These are phyloP conservation scores for Laterallus jamaicensis DNA, from an alignment of 2,113 vertebrate genomes.

Conservation along the genomic window DNA sequence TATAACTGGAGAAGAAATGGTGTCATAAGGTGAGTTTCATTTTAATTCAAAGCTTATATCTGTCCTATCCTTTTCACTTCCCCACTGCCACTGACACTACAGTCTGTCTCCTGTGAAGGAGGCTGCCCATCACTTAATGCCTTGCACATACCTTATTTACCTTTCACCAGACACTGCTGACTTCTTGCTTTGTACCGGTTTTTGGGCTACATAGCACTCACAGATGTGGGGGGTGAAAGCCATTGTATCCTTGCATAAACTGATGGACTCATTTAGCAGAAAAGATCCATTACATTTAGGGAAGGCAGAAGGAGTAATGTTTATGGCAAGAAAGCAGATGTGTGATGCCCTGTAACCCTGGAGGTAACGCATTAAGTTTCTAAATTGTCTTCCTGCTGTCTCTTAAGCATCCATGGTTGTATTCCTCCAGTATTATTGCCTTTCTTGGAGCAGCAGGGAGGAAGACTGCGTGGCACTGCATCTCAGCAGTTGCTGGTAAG, in stretches of 20 bases:
- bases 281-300: not conserved
- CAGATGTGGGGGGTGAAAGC: not conserved
- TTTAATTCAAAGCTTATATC: not conserved
- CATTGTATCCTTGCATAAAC: not conserved
- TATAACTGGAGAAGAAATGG: constrained; percentile 10
- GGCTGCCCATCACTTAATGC: not conserved
- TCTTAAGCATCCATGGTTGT: not conserved
- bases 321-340: constrained; percentile 5
- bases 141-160: not conserved
- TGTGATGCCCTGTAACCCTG: not conserved
- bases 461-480: not conserved
- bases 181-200: not conserved
- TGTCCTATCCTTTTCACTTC: not conserved
- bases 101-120: constrained; percentile 9
- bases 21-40: not conserved
- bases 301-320: not conserved
- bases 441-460: not conserved
- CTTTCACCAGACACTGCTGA: not conserved
- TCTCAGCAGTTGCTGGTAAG: not conserved
- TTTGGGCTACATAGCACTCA: not conserved
- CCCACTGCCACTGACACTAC: not conserved
- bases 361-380: not conserved
- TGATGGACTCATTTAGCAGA: not conserved
- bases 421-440: not conserved
- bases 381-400: not conserved